Conservation (phyloP, 2,797 vertebrate genomes). For the Sebastes hubbsi region DNA sequence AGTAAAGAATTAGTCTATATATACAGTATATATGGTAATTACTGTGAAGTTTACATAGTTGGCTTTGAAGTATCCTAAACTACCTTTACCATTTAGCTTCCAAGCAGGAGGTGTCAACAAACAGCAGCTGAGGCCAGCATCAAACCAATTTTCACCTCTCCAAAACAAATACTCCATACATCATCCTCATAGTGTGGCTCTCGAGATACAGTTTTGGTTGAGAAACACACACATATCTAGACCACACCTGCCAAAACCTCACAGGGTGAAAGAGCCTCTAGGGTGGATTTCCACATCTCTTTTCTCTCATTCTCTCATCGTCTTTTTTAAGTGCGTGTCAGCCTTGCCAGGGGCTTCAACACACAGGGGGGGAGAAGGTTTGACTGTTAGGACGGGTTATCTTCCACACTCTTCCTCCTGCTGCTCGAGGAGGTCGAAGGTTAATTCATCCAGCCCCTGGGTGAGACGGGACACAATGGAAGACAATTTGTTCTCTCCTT, state of each 20-base stretch:
- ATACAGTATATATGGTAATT: background rate
- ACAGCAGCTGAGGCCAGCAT: background rate
- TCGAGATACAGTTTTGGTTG: background rate
- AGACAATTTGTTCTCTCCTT: conserved; percentile 69
- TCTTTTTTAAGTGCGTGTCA: background rate
- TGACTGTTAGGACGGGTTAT: conserved; percentile 49
- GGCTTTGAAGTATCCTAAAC: background rate
- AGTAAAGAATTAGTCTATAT: background rate
- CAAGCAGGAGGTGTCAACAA: background rate
- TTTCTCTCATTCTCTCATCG: background rate
- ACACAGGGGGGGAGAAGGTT: conserved; percentile 14
- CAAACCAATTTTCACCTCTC: background rate
- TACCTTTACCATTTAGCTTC: background rate
- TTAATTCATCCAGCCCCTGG: conserved; percentile 66
- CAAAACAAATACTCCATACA: background rate
- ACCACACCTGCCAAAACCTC: conserved; percentile 9
- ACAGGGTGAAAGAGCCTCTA: background rate
- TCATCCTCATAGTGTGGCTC: background rate
- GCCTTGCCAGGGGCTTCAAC: conserved; percentile 15
- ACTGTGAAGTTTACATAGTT: background rate
- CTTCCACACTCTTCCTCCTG: conserved; percentile 46
- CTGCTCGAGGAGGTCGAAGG: conserved; percentile 55
- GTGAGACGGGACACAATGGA: conserved; percentile 59
- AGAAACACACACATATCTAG: background rate
- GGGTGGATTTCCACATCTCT: conserved; percentile 27